A percentile compares a stretch with the other conserved stretches of the same genome.
phyloP scores from a whole-genome alignment of 2,888 invertebrate species.

The Allolobophora icterica region DNA sequence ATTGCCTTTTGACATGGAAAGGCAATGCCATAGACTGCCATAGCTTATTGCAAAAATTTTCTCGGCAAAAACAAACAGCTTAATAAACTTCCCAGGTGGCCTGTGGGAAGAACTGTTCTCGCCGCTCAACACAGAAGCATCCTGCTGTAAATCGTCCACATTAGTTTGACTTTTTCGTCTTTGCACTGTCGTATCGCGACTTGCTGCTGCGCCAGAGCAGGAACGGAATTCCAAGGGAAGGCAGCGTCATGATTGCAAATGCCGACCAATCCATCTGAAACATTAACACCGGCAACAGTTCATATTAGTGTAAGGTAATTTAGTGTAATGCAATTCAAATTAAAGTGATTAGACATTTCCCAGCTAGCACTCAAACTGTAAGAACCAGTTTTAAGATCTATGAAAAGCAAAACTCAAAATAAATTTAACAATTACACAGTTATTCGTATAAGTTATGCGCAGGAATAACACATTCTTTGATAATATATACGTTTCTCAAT shows the following conservation, averaged over 20 bases:
- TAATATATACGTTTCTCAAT: too few relatives aligned
- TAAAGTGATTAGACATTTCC: background rate
- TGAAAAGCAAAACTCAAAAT: background rate
- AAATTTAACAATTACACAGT: background rate
- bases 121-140: background rate
- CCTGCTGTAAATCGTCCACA: background rate
- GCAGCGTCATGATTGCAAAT: slow-evolving; percentile 94
- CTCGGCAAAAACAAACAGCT: background rate
- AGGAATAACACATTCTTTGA: background rate
- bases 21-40: background rate
- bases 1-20: background rate
- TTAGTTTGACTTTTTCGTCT: slow-evolving; percentile 58
- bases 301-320: background rate
- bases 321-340: background rate
- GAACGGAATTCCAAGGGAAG: slow-evolving; percentile 91
- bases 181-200: slow-evolving; percentile 80
- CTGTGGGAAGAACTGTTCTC: slow-evolving; percentile 5
- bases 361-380: background rate
- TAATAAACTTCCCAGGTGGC: background rate
- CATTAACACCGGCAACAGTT: slow-evolving; percentile 49
- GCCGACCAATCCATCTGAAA: slow-evolving; percentile 86
- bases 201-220: slow-evolving; percentile 93
- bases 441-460: background rate
- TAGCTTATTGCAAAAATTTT: background rate
- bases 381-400: background rate